phyloP scores from a whole-genome alignment of 1,140 invertebrate species.

The Panagrolaimus sp. region DNA sequence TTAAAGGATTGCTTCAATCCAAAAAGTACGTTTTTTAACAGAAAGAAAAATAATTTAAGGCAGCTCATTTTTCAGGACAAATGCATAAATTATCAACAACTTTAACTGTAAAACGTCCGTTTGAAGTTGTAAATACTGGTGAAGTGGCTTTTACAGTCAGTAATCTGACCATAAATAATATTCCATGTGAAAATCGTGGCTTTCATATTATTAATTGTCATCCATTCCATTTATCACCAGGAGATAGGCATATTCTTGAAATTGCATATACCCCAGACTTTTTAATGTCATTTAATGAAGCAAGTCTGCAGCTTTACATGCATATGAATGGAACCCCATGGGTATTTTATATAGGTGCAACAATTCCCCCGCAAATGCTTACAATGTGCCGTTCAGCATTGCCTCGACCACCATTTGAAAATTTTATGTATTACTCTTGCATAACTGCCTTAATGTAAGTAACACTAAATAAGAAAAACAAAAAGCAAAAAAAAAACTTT shows the following conservation, averaged over 20 bases:
- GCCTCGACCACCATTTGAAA: slow-evolving; percentile 75
- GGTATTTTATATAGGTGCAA: slow-evolving; percentile 74
- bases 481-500: slow-evolving; percentile 59
- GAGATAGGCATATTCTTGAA: slow-evolving; percentile 76
- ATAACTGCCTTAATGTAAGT: slow-evolving; percentile 60
- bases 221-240: slow-evolving; percentile 74
- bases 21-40: slow-evolving; percentile 25
- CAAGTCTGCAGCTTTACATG: slow-evolving; percentile 64
- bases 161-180: slow-evolving; percentile 72
- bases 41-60: slow-evolving; percentile 27
- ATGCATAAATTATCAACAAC: slow-evolving; percentile 66
- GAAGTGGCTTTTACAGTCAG: slow-evolving; percentile 69
- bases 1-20: slow-evolving; percentile 71
- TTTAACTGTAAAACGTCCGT: slow-evolving; percentile 75
- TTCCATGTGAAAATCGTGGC: slow-evolving; percentile 77
- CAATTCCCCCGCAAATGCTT: slow-evolving; percentile 73
- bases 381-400: slow-evolving; percentile 70
- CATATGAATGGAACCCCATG: slow-evolving; percentile 65
- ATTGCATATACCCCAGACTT: slow-evolving; percentile 89
- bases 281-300: slow-evolving; percentile 73
- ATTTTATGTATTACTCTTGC: slow-evolving; percentile 69
- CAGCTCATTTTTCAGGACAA: slow-evolving; percentile 60
- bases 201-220: slow-evolving; percentile 78
- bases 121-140: slow-evolving; percentile 78
- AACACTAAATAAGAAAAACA: not conserved